Base-by-base conservation (phyloP, 2,113 vertebrate genomes). In the Rousettus leschenaultii region DNA sequence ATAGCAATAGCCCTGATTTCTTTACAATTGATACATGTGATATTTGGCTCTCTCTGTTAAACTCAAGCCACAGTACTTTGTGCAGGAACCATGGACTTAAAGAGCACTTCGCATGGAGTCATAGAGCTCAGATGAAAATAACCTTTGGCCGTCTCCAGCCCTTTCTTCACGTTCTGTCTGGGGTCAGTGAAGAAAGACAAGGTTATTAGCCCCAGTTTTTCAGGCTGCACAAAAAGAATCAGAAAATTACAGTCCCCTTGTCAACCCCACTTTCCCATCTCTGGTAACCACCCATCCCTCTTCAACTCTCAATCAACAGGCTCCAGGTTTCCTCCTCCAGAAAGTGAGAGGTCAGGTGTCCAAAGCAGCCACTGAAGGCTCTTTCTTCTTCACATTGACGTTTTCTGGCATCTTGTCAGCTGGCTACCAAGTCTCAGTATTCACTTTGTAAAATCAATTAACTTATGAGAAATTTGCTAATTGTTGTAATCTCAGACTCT, bases 361-460 rank as follows among this genome's bases (percentile, higher is more conserved):
- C 13, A 19, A 26, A 71, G n/a, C 1, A 12, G 43, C 71, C 38
- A 10, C 13, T 3, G 11, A 88, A 75, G 15, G 13, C 24, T 48
- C 2, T 74, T 43, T 83, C 45, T 45, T 80, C 80, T 35, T 14
- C 53, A 40, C 68, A 24, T 0, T 26, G 84, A 19, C 28, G 12
- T 33, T 35, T 80, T 48, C 89, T 95, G 75, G 91, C 53, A n/a
- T 63, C 77, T 22, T 55, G 21, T 71, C 89, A 65, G n/a, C 35
- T 97, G 86, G 43, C 86, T 40, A 83, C 75, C 55, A n/a, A 65
- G 26, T 77, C 74, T 83, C 38, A 45, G 71, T 3, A 2, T 79
- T 74, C 78, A 92, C 73, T 95, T 68, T 95, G 33, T 33, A 92
- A 93, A 95, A 83, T 84, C 40, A 95, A 95, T 94, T 84, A 43